Conservation (phyloP, 1,140 invertebrate genomes). For the Pomacea maculata region DNA sequence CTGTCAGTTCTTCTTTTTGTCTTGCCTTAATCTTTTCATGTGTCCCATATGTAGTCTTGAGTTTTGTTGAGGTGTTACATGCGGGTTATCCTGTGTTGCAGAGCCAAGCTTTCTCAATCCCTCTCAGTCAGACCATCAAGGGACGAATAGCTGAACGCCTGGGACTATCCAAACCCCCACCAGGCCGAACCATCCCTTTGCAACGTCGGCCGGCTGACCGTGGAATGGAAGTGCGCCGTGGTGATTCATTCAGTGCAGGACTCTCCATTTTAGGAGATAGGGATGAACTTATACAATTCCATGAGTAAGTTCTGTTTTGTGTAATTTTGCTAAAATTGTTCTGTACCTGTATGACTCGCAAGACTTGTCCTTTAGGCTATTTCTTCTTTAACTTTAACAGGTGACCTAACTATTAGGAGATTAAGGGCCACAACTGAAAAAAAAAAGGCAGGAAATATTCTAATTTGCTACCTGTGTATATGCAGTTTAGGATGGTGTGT, state of each 20-base stretch:
- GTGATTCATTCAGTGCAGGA: slow-evolving; percentile 53
- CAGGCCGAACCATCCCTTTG: slow-evolving; percentile 59
- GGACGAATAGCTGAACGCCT: slow-evolving; percentile 65
- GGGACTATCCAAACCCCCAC: slow-evolving; percentile 60
- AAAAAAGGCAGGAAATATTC: too few species aligned
- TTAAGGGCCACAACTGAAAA: too few species aligned
- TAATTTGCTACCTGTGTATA: too few species aligned
- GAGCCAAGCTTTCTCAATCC: slow-evolving; percentile 17
- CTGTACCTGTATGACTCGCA: too few species aligned
- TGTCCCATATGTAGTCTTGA: too few species aligned
- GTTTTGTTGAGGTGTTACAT: neutral
- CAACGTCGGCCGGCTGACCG: slow-evolving; percentile 56
- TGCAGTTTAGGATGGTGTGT: too few species aligned
- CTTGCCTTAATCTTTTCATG: too few species aligned
- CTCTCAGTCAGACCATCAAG: slow-evolving; percentile 55
- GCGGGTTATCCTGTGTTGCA: neutral
- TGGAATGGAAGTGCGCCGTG: slow-evolving; percentile 20
- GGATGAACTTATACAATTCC: slow-evolving; percentile 70
- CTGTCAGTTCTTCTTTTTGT: too few species aligned
- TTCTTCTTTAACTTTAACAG: too few species aligned
- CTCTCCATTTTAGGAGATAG: slow-evolving; percentile 72
- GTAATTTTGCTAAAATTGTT: too few species aligned
- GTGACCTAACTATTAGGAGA: too few species aligned
- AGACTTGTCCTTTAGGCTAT: too few species aligned
- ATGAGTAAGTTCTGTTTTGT: slow-evolving; percentile 41